Base-by-base conservation (phyloP, 2,888 invertebrate species). In the Drosophila rubida region DNA sequence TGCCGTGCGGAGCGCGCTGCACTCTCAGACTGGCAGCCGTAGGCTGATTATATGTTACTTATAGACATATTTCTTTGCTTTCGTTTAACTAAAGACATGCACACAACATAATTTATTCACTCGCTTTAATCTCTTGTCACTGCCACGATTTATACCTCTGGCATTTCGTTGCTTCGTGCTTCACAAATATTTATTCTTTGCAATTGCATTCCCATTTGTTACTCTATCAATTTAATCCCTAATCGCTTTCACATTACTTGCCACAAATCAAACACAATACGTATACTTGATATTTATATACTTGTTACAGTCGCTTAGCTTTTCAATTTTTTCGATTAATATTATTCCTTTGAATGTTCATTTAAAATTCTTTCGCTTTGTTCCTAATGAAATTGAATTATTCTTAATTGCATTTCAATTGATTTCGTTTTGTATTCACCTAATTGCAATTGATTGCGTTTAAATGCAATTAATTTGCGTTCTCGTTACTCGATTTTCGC, bases 1-100 rank as follows among this genome's bases (percentile, higher is more conserved):
- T n/a, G 11, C 32, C 32, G 32, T 1, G 4, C 25, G 1, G 23
- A 23, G 1, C 25, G 1, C 5, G 1, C 7, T 25, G 0, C 25
- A 25, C 7, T 13, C 7, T 37, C n/a, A 13, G 14, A 11, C 37
- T n/a, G 25, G 25, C 30, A 5, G 41, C 51, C 41, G n/a, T 30
- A 8, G 51, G 41, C 51, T 30, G 19, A 53, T 41, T 30, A 41
- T 41, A n/a, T n/a, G n/a, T n/a, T n/a, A 19, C 25, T 39, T 39
- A 25, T 39, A 16, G 39, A 22, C 37, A 37, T 37, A 37, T 32
- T n/a, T 16, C 30, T 30, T 5, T 48, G 49, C 25, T 53, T 53
- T 30, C 19, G 13, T 19, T 19, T 13, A 23, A 51, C 41, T 30
- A 4, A 51, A 39, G 39, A 13, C 32, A 25, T 39, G 37, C 51